These are phyloP conservation scores for Spisula subtruncata DNA, from an alignment of 2,888 invertebrate genomes.

Conservation along the genomic window DNA sequence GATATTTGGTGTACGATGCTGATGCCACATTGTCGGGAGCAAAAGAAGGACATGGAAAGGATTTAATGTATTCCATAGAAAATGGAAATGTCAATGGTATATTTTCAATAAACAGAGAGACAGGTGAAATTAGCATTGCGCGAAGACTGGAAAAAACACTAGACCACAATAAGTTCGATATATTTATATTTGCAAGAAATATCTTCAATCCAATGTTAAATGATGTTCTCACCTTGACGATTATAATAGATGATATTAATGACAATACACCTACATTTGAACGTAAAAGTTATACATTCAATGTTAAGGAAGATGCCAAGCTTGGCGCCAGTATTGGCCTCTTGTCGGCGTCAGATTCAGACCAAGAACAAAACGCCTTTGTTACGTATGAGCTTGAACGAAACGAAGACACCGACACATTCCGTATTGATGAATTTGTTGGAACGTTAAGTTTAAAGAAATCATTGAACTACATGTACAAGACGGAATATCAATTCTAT, in stretches of 20 bases:
- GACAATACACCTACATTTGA: slow-evolving; percentile 76
- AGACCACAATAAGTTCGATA: slow-evolving; percentile 45
- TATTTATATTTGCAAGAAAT: slow-evolving; percentile 73
- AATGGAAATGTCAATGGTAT: slow-evolving; percentile 68
- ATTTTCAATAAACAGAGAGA: slow-evolving; percentile 69
- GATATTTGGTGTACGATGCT: slow-evolving; percentile 70
- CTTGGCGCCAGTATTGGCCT: slow-evolving; percentile 56
- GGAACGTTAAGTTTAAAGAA: slow-evolving; percentile 95
- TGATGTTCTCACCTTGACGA: slow-evolving; percentile 68
- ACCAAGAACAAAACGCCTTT: slow-evolving; percentile 64
- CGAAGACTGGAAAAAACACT: slow-evolving; percentile 73
- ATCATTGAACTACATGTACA: slow-evolving; percentile 94
- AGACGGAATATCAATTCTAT: slow-evolving; percentile 94
- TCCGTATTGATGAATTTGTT: slow-evolving; percentile 92
- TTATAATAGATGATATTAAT: slow-evolving; percentile 77
- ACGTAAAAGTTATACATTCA: slow-evolving; percentile 58
- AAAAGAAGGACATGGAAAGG: slow-evolving; percentile 65
- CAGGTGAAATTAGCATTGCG: slow-evolving; percentile 73
- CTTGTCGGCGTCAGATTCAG: slow-evolving; percentile 73
- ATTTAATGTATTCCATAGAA: slow-evolving; percentile 73
- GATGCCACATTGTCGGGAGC: slow-evolving; percentile 76
- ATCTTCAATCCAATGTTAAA: slow-evolving; percentile 56
- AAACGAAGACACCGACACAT: slow-evolving; percentile 54
- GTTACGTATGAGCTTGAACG: slow-evolving; percentile 61
- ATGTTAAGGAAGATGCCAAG: slow-evolving; percentile 66